Evolutionary conservation across 1,140 invertebrate species (phyloP).

Genomic region (Saccostrea echinata): DNA sequence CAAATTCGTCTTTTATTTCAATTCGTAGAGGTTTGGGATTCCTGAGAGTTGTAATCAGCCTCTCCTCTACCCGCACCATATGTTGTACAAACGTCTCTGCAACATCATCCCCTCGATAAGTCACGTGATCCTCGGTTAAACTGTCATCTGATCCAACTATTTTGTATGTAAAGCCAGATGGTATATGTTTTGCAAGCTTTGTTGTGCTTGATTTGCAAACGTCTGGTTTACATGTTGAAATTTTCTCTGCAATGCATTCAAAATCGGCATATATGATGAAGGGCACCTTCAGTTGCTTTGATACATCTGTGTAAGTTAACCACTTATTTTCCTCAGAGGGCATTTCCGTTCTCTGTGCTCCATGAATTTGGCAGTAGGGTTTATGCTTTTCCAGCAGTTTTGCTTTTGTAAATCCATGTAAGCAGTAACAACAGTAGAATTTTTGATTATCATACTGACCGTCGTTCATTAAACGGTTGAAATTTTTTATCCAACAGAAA

Average conservation of each 20-base stretch:
- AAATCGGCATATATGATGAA: conserved; percentile 52
- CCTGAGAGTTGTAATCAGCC: conserved; percentile 6
- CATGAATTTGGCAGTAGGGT: conserved; percentile 45
- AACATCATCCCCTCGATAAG: conserved; percentile 41
- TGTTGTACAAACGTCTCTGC: conserved; percentile 36
- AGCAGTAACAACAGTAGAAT: conserved; percentile 48
- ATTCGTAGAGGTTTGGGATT: conserved; percentile 39
- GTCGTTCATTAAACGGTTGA: conserved; percentile 10
- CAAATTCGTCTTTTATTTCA: conserved; percentile 38
- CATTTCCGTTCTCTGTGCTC: conserved; percentile 48
- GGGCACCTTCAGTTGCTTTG: conserved; percentile 48
- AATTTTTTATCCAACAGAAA: conserved; percentile 51
- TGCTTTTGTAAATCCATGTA: conserved; percentile 49
- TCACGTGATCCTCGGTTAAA: conserved; percentile 45
- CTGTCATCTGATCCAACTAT: neutral
- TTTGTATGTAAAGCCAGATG: conserved; percentile 41
- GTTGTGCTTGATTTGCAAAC: neutral
- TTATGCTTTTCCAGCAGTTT: conserved; percentile 34
- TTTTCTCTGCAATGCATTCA: conserved; percentile 29
- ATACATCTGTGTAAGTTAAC: conserved; percentile 46
- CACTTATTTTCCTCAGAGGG: conserved; percentile 50
- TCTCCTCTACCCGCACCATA: conserved; percentile 39
- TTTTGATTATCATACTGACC: conserved; percentile 17
- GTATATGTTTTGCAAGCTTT: conserved; percentile 23
- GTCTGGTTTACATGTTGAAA: neutral